phyloP scores from a whole-genome alignment of 2,113 vertebrate species.

The Calidris pygmaea region DNA sequence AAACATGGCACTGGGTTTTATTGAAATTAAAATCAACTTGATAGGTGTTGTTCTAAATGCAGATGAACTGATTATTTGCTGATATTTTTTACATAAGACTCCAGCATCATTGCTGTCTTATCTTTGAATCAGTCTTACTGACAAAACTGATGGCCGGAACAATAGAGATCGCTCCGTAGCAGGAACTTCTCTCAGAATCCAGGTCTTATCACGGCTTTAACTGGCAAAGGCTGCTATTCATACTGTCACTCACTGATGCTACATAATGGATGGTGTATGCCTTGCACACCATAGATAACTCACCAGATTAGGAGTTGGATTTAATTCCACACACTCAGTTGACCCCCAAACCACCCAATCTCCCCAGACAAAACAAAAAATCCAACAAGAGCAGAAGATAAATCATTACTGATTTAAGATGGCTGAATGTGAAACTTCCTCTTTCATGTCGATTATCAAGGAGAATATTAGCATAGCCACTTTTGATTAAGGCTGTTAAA shows the following conservation, averaged over 20 bases:
- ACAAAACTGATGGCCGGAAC: slow-evolving; percentile 78
- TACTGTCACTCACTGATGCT: slow-evolving; percentile 72
- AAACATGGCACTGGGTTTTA: not conserved
- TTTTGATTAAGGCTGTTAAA: slow-evolving; percentile 24
- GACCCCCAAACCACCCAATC: not conserved
- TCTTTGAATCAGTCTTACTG: slow-evolving; percentile 78
- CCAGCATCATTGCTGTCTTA: slow-evolving; percentile 72
- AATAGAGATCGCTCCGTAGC: slow-evolving; percentile 75
- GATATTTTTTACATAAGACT: slow-evolving; percentile 53
- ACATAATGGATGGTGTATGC: slow-evolving; percentile 79
- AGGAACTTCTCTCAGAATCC: slow-evolving; percentile 63
- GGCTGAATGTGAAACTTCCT: slow-evolving; percentile 55
- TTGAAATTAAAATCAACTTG: slow-evolving; percentile 36
- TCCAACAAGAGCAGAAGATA: slow-evolving; percentile 68
- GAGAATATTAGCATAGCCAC: slow-evolving; percentile 5
- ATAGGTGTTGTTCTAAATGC: slow-evolving; percentile 82
- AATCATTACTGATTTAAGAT: slow-evolving; percentile 76
- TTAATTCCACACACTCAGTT: slow-evolving; percentile 66
- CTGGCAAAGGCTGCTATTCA: slow-evolving; percentile 84
- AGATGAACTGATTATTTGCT: slow-evolving; percentile 69
- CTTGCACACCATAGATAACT: slow-evolving; percentile 86
- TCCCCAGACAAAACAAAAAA: slow-evolving; percentile 8
- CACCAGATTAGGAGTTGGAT: slow-evolving; percentile 54
- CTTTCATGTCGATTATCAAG: slow-evolving; percentile 22
- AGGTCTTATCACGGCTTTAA: slow-evolving; percentile 76